A percentile compares a stretch with the other conserved stretches of the same genome.
Evolutionary conservation across 2,888 invertebrate genomes (phyloP).

Genomic region (Hydrotaea cyrtoneurina): DNA sequence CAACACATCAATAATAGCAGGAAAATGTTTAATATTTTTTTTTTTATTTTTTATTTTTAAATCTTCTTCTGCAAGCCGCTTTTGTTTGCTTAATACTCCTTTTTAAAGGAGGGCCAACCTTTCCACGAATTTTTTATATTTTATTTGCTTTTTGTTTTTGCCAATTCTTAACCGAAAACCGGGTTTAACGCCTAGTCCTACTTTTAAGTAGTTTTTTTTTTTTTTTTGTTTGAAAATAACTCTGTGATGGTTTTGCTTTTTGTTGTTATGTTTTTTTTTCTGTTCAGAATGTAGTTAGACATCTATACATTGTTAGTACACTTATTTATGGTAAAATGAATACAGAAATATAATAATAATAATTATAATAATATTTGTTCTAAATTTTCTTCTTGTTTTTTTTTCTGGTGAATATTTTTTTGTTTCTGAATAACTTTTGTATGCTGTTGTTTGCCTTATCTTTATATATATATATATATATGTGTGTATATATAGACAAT

Average conservation of each 20-base stretch:
- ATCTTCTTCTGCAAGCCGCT: too few relatives aligned
- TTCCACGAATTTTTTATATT: not conserved
- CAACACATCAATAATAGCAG: conserved; percentile 55
- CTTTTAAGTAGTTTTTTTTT: not conserved
- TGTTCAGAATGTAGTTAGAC: conserved; percentile 54
- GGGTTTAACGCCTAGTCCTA: not conserved
- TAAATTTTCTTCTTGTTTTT: not conserved
- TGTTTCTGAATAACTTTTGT: not conserved
- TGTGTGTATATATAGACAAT: not conserved
- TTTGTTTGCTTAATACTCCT: too few relatives aligned
- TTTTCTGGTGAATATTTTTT: not conserved
- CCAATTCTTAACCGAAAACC: not conserved
- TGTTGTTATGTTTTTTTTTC: not conserved
- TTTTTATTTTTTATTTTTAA: too few relatives aligned
- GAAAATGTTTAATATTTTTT: too few relatives aligned
- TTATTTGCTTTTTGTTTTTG: not conserved
- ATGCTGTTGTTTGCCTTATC: not conserved
- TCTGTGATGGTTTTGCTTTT: not conserved
- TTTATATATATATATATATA: not conserved
- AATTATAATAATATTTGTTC: conserved; percentile 17
- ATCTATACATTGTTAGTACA: conserved; percentile 63
- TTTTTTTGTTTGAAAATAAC: not conserved
- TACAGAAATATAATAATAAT: not conserved
- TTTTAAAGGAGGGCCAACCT: conserved; percentile 27
- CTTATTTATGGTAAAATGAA: conserved; percentile 50